phyloP scores from a whole-genome alignment of 2,113 vertebrate species.

The Boulengeromyrus knoepffleri region DNA sequence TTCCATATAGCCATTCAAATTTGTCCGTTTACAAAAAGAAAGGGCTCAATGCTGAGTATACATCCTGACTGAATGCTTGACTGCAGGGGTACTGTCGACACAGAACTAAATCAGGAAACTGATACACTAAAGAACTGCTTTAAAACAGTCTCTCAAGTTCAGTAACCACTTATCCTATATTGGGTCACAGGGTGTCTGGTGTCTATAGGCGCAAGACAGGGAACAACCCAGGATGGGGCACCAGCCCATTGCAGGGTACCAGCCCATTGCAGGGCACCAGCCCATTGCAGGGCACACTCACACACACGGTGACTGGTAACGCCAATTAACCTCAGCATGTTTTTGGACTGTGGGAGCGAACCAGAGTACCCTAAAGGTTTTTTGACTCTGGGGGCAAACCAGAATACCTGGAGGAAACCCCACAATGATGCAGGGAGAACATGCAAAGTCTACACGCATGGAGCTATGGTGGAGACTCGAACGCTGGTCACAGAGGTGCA shows the following conservation, averaged over 20 bases:
- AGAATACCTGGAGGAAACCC: background rate
- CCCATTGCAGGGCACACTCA: background rate
- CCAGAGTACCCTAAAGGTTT: background rate
- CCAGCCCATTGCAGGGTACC: background rate
- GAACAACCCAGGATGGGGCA: background rate
- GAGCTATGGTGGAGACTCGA: background rate
- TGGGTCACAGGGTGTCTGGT: background rate
- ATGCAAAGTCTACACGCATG: background rate
- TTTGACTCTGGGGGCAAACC: background rate
- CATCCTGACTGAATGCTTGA: background rate
- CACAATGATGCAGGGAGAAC: background rate
- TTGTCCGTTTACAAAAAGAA: background rate
- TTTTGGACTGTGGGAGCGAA: background rate
- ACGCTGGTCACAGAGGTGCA: background rate
- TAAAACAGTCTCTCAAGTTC: background rate
- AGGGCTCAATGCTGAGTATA: background rate
- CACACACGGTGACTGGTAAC: background rate
- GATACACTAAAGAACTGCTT: background rate
- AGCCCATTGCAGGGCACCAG: background rate
- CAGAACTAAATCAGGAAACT: background rate
- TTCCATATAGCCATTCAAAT: background rate
- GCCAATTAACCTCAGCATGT: background rate
- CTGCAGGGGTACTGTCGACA: background rate
- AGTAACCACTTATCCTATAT: background rate
- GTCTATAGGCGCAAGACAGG: background rate